Percentiles rank a stretch among this genome's conserved stretches.
phyloP scores from a whole-genome alignment of 2,113 vertebrate species.

The Scomber scombrus region DNA sequence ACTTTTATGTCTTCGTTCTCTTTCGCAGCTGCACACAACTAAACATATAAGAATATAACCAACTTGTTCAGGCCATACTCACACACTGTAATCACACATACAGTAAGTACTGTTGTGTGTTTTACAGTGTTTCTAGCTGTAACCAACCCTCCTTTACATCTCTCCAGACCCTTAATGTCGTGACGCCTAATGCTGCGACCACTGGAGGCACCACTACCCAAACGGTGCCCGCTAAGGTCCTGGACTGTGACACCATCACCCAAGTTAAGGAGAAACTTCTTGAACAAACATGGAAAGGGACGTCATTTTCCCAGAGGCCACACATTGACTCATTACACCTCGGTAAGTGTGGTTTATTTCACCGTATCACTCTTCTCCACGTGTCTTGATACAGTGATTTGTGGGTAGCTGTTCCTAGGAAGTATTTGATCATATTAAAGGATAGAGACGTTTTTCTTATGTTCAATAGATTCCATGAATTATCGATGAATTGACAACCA shows the following conservation, averaged over 20 bases:
- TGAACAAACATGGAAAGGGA: slow-evolving; percentile 95
- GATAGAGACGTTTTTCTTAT: no score
- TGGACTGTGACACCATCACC: slow-evolving; percentile 98
- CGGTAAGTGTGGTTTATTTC: slow-evolving; percentile 79
- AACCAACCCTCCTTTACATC: neutral
- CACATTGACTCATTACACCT: slow-evolving; percentile 92
- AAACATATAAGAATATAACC: no score
- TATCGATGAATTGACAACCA: no score
- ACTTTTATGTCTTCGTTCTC: no score
- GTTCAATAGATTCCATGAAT: no score
- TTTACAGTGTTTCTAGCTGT: neutral
- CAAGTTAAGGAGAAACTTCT: slow-evolving; percentile 98
- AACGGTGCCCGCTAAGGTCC: slow-evolving; percentile 90
- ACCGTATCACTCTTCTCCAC: neutral
- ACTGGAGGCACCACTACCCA: slow-evolving; percentile 81
- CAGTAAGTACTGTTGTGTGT: neutral
- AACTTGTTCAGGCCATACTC: no score
- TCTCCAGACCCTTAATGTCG: slow-evolving; percentile 91
- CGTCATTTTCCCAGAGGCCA: slow-evolving; percentile 91
- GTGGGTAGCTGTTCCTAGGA: neutral
- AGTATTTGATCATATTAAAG: neutral
- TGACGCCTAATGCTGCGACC: slow-evolving; percentile 81
- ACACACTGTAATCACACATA: no score
- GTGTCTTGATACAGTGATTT: neutral
- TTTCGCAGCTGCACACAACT: no score